Conservation (phyloP, 2,113 vertebrate genomes). For the Nettapus auritus region DNA sequence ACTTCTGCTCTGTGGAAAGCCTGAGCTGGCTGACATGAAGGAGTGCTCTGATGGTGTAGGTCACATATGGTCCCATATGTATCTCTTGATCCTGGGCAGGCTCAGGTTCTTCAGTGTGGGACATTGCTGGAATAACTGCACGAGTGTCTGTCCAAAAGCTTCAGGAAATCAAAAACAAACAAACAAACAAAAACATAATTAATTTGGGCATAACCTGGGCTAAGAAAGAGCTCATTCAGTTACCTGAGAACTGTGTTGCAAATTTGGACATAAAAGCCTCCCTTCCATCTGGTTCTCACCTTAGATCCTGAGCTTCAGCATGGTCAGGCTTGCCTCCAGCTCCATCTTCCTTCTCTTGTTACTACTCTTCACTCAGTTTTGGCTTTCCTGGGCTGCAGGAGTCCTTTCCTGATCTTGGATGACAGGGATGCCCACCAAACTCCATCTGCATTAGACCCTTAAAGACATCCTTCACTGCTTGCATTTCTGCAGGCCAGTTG, state of each 20-base stretch:
- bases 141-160: not conserved
- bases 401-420: not conserved
- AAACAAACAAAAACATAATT: not conserved
- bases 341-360: not conserved
- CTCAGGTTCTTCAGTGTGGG: not conserved
- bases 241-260: accelerated
- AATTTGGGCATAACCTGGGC: not conserved
- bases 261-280: not conserved
- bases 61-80: accelerated
- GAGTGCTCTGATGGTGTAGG: not conserved
- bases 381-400: not conserved
- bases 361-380: not conserved
- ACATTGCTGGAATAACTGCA: not conserved
- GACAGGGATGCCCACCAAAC: accelerated
- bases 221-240: not conserved
- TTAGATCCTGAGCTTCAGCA: not conserved
- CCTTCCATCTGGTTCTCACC: not conserved
- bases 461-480: no score
- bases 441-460: not conserved
- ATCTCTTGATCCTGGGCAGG: not conserved
- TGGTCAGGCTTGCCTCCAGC: not conserved
- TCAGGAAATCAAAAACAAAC: not conserved
- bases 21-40: not conserved
- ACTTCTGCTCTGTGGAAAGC: not conserved
- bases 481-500: no score